phyloP scores from a whole-genome alignment of 2,113 vertebrate genomes.

The Cnemophilus loriae region DNA sequence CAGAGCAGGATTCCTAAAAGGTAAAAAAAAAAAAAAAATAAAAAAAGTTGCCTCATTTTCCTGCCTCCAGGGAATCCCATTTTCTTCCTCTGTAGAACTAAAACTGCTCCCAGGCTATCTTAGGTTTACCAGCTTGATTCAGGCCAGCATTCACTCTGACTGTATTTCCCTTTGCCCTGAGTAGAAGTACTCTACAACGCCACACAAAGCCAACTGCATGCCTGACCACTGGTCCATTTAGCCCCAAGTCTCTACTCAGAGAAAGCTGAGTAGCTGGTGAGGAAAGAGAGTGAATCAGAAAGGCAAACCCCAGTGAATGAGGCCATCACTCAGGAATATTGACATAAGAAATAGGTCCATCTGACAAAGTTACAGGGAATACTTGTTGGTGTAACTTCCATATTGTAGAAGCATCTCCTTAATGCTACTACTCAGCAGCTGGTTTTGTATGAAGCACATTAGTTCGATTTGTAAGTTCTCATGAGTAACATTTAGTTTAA shows the following conservation, averaged over 20 bases:
- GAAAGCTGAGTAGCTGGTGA: neutral
- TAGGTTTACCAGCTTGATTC: neutral
- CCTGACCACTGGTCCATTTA: neutral
- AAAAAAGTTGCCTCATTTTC: neutral
- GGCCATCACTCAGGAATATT: neutral
- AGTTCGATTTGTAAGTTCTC: neutral
- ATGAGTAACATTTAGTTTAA: neutral
- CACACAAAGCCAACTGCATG: neutral
- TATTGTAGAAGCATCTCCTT: neutral
- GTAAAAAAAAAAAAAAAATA: neutral
- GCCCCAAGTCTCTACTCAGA: neutral
- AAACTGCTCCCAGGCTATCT: neutral
- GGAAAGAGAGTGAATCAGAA: neutral
- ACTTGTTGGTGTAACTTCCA: neutral
- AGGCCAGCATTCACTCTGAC: neutral
- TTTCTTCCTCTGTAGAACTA: neutral
- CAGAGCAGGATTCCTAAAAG: slow-evolving; percentile 89
- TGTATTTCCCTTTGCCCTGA: neutral
- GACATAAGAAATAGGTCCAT: neutral
- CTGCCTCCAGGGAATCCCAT: neutral
- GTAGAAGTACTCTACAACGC: neutral
- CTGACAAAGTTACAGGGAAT: neutral
- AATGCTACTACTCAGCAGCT: neutral
- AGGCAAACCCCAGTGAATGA: neutral
- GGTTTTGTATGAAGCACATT: neutral